Conservation (phyloP, 2,888 invertebrate species). For the Apodemia zela region DNA sequence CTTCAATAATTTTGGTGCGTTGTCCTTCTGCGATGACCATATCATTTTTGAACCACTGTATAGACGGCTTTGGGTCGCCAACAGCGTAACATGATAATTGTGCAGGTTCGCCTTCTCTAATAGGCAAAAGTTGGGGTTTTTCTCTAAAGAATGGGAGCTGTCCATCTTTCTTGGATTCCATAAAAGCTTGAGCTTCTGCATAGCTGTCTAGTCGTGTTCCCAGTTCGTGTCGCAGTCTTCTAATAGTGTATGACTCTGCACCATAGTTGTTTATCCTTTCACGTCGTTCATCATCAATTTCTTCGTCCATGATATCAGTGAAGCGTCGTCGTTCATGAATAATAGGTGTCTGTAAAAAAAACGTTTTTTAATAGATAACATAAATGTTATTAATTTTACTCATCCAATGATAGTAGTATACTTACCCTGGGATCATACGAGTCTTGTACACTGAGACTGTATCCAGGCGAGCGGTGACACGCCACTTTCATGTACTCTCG, state of each 20-base stretch:
- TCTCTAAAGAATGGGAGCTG: constrained; percentile 94
- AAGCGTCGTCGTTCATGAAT: constrained; percentile 94
- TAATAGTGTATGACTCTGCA: constrained; percentile 84
- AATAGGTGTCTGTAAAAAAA: constrained; percentile 84
- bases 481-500: constrained; percentile 98
- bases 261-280: constrained; percentile 90
- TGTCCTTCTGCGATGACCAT: constrained; percentile 87
- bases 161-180: constrained; percentile 88
- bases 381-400: neutral
- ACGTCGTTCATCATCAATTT: constrained; percentile 94
- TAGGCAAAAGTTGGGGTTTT: constrained; percentile 91
- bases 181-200: constrained; percentile 92
- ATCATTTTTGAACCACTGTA: constrained; percentile 97
- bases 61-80: constrained; percentile 91
- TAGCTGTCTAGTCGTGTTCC: constrained; percentile 91
- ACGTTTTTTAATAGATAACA: neutral
- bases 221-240: constrained; percentile 91
- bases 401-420: constrained; percentile 20
- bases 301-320: constrained; percentile 97
- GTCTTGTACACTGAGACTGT: constrained; percentile 83
- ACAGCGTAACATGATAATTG: constrained; percentile 91
- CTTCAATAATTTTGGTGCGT: constrained; percentile 86
- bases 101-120: constrained; percentile 86
- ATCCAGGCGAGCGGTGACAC: constrained; percentile 86
- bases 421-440: constrained; percentile 90